Evolutionary conservation across 2,113 vertebrate genomes (phyloP).

Genomic region (Callipepla squamata): DNA sequence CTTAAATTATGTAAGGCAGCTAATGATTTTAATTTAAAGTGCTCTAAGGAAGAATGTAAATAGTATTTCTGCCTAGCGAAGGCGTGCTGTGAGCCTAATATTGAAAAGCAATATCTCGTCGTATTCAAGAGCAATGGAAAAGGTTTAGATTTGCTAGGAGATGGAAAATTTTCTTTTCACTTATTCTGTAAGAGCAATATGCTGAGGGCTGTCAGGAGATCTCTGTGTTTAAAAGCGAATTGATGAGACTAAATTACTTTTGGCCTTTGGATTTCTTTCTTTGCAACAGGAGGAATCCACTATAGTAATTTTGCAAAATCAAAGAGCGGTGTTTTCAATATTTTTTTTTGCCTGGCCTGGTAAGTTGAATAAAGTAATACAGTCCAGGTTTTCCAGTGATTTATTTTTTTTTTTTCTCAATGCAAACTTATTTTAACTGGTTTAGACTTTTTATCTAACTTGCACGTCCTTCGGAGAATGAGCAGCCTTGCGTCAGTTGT

Average conservation of each 20-base stretch:
- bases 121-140: background rate
- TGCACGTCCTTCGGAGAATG: background rate
- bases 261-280: background rate
- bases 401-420: background rate
- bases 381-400: background rate
- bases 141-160: background rate
- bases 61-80: slow-evolving; percentile 61
- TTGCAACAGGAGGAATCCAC: background rate
- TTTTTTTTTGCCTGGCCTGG: background rate
- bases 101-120: slow-evolving; percentile 39
- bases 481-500: background rate
- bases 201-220: slow-evolving; percentile 49
- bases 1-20: slow-evolving; percentile 5
- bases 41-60: slow-evolving; percentile 60
- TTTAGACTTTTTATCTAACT: background rate
- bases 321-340: background rate
- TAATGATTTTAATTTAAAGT: slow-evolving; percentile 50
- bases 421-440: background rate
- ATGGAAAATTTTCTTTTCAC: slow-evolving; percentile 1
- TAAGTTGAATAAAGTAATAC: background rate
- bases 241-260: slow-evolving; percentile 5
- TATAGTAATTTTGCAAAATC: slow-evolving; percentile 12
- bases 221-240: slow-evolving; percentile 42
- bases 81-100: background rate
- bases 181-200: slow-evolving; percentile 11